Conservation (phyloP, 2,797 vertebrate species). For the Poeciliopsis presidionis region DNA sequence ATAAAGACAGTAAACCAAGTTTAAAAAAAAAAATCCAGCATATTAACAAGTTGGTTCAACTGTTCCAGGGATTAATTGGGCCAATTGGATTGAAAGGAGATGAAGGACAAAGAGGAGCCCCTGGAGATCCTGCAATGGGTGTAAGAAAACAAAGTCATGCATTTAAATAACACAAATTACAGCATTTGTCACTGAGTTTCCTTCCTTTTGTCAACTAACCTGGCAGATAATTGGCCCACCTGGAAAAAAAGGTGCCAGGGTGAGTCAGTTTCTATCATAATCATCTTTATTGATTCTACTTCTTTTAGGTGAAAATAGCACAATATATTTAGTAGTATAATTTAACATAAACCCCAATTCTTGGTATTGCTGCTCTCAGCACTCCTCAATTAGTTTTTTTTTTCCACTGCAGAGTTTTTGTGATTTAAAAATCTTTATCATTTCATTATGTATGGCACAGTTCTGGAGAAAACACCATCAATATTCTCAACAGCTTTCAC, state of each 20-base stretch:
- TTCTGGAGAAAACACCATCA: neutral
- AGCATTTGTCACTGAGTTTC: neutral
- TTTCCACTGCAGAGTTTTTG: neutral
- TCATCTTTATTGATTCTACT: neutral
- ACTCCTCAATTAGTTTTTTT: neutral
- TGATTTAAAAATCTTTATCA: neutral
- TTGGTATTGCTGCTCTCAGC: neutral
- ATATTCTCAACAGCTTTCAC: neutral
- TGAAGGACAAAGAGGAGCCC: constrained; percentile 81
- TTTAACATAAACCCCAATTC: neutral
- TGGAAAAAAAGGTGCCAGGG: constrained; percentile 87
- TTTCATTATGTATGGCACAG: neutral
- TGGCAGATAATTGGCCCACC: constrained; percentile 86
- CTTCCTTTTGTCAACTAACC: constrained; percentile 12
- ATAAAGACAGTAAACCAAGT: neutral
- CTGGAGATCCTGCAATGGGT: constrained; percentile 88
- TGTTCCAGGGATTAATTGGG: constrained; percentile 83
- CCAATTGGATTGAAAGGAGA: constrained; percentile 86
- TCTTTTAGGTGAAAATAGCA: neutral
- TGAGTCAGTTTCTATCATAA: constrained; percentile 66
- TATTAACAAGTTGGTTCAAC: neutral
- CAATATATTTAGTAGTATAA: neutral
- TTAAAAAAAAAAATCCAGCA: neutral
- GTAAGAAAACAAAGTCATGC: constrained; percentile 69
- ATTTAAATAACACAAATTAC: constrained; percentile 14